A percentile compares a stretch with the other conserved stretches of the same genome.
phyloP scores from a whole-genome alignment of 2,113 vertebrate species.

The Dunckerocampus dactyliophorus region DNA sequence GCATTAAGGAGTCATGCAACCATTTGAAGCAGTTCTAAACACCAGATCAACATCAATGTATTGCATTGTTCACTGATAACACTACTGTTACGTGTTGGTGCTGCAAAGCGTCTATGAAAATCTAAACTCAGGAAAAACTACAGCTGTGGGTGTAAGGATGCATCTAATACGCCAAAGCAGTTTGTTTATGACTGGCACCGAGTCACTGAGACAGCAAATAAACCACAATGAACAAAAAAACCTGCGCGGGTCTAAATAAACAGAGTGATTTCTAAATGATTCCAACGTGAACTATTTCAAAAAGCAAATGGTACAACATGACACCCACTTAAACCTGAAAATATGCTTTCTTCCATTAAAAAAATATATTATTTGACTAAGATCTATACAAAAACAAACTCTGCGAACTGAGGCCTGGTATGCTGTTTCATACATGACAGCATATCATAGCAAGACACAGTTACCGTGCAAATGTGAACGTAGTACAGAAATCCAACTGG shows the following conservation, averaged over 20 bases:
- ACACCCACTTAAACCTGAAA: neutral
- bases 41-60: conserved; percentile 11
- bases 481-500: too few species aligned
- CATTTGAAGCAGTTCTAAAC: conserved; percentile 22
- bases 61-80: conserved; percentile 4
- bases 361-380: neutral
- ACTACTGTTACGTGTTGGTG: neutral
- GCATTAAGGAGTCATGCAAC: conserved; percentile 23
- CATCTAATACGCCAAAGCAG: conserved; percentile 24
- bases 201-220: conserved; percentile 9
- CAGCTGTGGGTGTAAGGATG: conserved; percentile 18
- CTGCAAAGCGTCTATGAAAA: conserved; percentile 6
- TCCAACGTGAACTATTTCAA: neutral
- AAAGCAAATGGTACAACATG: neutral
- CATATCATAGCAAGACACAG: neutral
- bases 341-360: neutral
- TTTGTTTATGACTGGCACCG: conserved; percentile 23
- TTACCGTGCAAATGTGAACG: neutral
- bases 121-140: conserved; percentile 27
- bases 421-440: neutral
- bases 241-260: neutral
- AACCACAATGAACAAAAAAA: conserved; percentile 17
- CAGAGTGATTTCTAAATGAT: neutral
- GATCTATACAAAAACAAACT: neutral
- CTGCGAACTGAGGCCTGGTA: neutral